Base-by-base conservation (phyloP, 2,797 vertebrate genomes). In the Parotocinclus haroldoi region DNA sequence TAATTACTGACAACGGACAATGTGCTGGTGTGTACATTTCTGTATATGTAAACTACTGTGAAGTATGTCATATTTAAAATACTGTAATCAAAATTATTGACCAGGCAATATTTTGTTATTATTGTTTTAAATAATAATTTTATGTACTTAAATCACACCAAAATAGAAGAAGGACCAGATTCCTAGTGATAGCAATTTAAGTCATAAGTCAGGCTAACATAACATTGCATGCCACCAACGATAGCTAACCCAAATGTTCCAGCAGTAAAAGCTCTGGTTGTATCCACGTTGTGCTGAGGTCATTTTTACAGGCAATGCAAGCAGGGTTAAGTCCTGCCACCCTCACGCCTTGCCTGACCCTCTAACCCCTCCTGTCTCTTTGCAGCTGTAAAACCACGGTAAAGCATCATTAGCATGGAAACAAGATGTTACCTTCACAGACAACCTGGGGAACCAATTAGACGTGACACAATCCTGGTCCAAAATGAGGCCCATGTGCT, bases 361-460 rank as follows among this genome's bases (percentile, higher is more conserved):
- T 51, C 27, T 71, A 50, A 73, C 70, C 66, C 71, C 74, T 69
- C 67, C 65, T 65, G 72, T 76, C 78, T 76, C 76, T 62, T 42
- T 73, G 74, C 74, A 76, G 77, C 80, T 73, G 73, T 79, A 79
- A 81, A 81, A 73, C 70, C 72, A 76, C 56, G 70, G 58, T 67
- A 66, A 69, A 75, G 76, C 78, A 78, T 78, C 68, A 79, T 79
- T 73, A 79, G 75, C 77, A 76, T 74, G 74, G 79, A 77, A 83
- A 81, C 79, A 79, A 78, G 74, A 76, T 81, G 80, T 79, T 80
- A 68, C 77, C 75, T 70, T 68, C 57, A 55, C 56, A 60, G 67
- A 70, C 69, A 78, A 80, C 75, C 80, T 80, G 78, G 78, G 69
- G 78, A 82, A 82, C 71, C 77, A 78, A 78, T 82, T 78, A 79